Evolutionary conservation across 2,797 vertebrate species (phyloP).

Genomic region (Eulemur albifrons): DNA sequence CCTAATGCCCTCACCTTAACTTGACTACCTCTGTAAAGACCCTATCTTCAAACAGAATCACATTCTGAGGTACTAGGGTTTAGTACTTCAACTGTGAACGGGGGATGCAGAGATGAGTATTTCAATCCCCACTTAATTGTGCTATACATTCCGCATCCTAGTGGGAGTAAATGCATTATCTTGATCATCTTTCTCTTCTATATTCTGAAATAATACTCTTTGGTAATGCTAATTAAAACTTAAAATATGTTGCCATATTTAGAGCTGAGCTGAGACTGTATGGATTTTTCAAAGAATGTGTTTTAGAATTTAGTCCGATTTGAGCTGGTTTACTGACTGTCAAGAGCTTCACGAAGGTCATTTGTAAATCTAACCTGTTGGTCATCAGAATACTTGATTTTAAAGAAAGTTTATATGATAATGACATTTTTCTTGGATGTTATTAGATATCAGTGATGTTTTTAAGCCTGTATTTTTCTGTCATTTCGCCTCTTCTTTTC

Average conservation of each 20-base stretch:
- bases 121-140: not conserved
- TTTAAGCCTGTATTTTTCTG: not conserved
- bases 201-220: not conserved
- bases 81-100: not conserved
- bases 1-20: not conserved
- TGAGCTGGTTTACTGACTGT: not conserved
- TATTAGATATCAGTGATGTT: not conserved
- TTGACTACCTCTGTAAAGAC: not conserved
- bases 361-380: not conserved
- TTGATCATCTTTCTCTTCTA: not conserved
- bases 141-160: not conserved
- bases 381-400: constrained; percentile 6
- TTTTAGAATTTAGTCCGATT: not conserved
- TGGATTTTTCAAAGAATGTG: not conserved
- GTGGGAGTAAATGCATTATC: not conserved
- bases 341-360: not conserved
- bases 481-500: not conserved
- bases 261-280: not conserved
- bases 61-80: not conserved
- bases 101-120: not conserved
- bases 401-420: not conserved
- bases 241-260: not conserved
- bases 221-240: not conserved
- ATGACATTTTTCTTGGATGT: not conserved
- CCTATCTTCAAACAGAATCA: not conserved